Conservation (phyloP, 2,797 vertebrate species). For the Sardinella longiceps region DNA sequence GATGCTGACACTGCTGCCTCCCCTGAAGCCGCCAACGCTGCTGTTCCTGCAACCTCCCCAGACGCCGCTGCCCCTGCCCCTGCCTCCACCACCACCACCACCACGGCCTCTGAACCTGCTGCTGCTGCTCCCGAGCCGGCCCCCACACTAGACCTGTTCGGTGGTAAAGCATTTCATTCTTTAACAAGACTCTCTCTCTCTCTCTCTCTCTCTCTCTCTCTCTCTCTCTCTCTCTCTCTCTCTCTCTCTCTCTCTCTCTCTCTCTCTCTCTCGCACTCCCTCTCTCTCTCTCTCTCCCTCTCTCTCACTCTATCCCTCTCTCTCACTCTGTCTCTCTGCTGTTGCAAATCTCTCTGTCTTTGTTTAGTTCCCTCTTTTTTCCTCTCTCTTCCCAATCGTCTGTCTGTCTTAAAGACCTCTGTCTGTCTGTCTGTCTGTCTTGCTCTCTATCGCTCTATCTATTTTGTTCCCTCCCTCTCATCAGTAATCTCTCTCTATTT, state of each 20-base stretch:
- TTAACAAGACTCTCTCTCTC: conserved; percentile 20
- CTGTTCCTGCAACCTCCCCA: conserved; percentile 70
- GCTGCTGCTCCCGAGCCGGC: conserved; percentile 69
- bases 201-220: conserved; percentile 50
- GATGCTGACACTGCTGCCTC: conserved; percentile 66
- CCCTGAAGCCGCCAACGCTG: conserved; percentile 29
- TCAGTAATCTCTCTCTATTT: conserved; percentile 52
- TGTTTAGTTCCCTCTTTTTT: conserved; percentile 34
- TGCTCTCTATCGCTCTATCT: neutral
- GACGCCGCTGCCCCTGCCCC: conserved; percentile 79
- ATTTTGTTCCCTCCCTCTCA: conserved; percentile 14
- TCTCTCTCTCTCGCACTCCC: neutral
- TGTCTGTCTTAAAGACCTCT: conserved; percentile 44
- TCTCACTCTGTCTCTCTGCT: too few relatives aligned
- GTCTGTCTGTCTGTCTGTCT: neutral
- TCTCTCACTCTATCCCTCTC: conserved; percentile 23
- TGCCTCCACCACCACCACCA: conserved; percentile 72
- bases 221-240: conserved; percentile 41
- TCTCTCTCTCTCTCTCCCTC: conserved; percentile 23
- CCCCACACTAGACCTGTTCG: conserved; percentile 98
- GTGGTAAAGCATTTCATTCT: conserved; percentile 83
- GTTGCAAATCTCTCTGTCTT: conserved; percentile 20
- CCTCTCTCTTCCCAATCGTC: conserved; percentile 37
- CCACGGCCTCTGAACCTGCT: conserved; percentile 57
- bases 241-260: neutral